Conservation (phyloP, 2,113 vertebrate species). For the Crotalus tigris region DNA sequence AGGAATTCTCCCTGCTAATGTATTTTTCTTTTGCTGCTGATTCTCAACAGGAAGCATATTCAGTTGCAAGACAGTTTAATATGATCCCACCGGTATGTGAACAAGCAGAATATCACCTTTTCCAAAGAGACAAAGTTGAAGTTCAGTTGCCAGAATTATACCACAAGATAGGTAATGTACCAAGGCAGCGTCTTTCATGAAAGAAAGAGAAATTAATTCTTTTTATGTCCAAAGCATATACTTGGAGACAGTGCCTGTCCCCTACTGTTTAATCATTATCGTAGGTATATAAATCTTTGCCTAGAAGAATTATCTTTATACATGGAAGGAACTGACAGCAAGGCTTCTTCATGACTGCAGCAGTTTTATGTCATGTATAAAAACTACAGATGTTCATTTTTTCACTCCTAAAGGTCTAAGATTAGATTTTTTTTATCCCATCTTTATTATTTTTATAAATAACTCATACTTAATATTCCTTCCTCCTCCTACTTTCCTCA, state of each 20-base stretch:
- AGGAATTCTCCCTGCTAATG: fast-evolving
- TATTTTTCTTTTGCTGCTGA: fast-evolving
- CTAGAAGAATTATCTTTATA: background rate
- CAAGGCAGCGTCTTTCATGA: background rate
- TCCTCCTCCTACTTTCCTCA: background rate
- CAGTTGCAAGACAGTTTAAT: constrained; percentile 96
- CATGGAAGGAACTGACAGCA: background rate
- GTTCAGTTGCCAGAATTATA: constrained; percentile 95
- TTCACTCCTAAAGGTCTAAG: background rate
- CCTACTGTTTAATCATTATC: background rate
- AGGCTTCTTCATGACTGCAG: no score
- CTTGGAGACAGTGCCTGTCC: background rate
- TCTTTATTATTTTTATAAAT: background rate
- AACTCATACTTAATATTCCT: background rate
- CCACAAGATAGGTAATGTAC: constrained; percentile 90
- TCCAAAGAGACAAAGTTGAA: constrained; percentile 98
- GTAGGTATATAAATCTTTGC: background rate
- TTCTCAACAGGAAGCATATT: constrained; percentile 88
- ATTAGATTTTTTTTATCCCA: background rate
- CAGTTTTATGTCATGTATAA: background rate
- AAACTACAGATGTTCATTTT: background rate
- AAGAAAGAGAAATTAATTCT: fast-evolving
- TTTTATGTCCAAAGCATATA: background rate
- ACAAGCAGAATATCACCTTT: constrained; percentile 96
- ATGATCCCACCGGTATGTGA: constrained; percentile 97